Base-by-base conservation (phyloP, 2,113 vertebrate species). In the Cygnus atratus region DNA sequence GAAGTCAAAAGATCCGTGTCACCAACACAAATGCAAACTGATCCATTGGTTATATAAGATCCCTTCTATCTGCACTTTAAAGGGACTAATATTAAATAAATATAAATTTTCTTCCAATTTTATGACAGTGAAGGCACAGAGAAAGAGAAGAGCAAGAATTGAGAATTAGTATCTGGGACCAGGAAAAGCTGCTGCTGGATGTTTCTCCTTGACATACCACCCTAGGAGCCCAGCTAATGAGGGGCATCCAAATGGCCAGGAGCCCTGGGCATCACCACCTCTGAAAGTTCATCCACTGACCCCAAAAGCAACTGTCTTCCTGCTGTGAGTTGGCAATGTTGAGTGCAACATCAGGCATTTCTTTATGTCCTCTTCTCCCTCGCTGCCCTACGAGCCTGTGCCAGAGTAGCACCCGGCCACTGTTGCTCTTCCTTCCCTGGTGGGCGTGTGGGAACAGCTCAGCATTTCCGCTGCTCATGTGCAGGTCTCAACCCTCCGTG, bases 401-500 rank as follows among this genome's bases (percentile, higher is more conserved):
- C 3, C 0, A 0, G 16, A 25, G 9, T 33, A 1, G 1, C 0
- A 3, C 24, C 28, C 2, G 2, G 25, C 21, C 2, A 1, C 15
- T 0, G 0, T 0, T 2, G 13, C 28, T 59, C 6, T 81, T 28
- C 24, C 12, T 46, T 43, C 10, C 7, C 14, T 25, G 21, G 8
- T 1, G 6, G 16, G 13, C 15, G 24, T 19, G 26, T 1, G 3
- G 39, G 37, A 87, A 71, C 26, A 2, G 2, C 59, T 66, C 0
- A 0, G 15, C 0, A 0, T 26, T 84, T 62, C 21, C 31, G 25
- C 61, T 63, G 61, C 15, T 28, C 9, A 21, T 1, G 3, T 15
- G 70, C 39, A 7, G 29, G 13, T 73, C 2, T 1, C 9, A 44
- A 43, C n/a, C 15, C 1, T 63, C 28, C 15, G 31, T 2, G n/a